These are phyloP conservation scores for Drosophila mimetica DNA, from an alignment of 2,888 invertebrate genomes.

Conservation along the genomic window DNA sequence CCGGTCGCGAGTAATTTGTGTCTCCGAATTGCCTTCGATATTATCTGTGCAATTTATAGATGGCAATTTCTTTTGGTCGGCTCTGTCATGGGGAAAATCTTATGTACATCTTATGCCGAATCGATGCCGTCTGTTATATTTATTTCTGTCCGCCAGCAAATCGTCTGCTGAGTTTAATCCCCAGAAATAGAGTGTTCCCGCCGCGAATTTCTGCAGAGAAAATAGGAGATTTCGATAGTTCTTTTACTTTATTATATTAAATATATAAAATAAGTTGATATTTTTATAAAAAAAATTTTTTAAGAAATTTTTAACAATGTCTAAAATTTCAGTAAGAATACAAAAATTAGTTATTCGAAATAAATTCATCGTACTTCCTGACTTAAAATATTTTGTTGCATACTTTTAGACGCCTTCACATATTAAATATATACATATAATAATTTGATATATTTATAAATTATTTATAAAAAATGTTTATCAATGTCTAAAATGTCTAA, in stretches of 20 bases:
- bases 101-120: slow-evolving; percentile 15
- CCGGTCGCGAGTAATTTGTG: slow-evolving; percentile 29
- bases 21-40: slow-evolving; percentile 18
- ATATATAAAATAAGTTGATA: neutral
- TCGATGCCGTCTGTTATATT: slow-evolving; percentile 1
- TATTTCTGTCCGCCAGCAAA: neutral
- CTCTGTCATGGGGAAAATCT: neutral
- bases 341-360: no score
- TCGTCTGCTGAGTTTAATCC: neutral
- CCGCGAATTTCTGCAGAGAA: neutral
- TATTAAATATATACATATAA: no score
- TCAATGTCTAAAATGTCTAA: no score
- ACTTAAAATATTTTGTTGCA: no score
- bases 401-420: no score
- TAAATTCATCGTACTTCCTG: no score
- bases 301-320: no score
- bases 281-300: no score
- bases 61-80: slow-evolving; percentile 1
- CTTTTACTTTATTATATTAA: neutral
- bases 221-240: neutral
- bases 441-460: no score
- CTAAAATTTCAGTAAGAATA: no score
- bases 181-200: neutral
- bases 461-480: no score
- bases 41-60: slow-evolving; percentile 51